Evolutionary conservation across 2,797 vertebrate genomes (phyloP).

Genomic region (Macrochelys suwanniensis): DNA sequence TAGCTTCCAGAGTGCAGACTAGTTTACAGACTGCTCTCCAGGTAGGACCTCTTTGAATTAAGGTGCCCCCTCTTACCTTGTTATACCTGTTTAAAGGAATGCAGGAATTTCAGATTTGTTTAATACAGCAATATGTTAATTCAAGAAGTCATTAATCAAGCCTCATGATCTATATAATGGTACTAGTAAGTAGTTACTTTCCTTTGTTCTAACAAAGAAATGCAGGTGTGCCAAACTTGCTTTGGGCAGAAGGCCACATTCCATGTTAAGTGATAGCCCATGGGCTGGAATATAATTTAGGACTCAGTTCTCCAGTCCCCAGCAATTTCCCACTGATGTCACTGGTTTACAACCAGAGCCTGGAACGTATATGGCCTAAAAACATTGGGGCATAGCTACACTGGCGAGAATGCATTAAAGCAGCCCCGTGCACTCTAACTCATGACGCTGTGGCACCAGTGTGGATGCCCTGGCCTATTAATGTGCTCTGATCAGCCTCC

Average conservation of each 20-base stretch:
- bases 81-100: background rate
- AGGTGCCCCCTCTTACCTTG: background rate
- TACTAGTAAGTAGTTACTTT: background rate
- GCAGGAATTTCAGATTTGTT: background rate
- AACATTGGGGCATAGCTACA: no score
- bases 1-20: background rate
- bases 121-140: background rate
- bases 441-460: no score
- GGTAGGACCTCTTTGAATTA: background rate
- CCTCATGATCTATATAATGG: background rate
- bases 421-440: no score
- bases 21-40: background rate
- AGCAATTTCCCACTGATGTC: background rate
- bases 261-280: background rate
- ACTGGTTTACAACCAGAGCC: background rate
- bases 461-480: no score
- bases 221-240: background rate
- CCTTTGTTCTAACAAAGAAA: background rate
- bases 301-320: background rate
- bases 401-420: no score
- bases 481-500: no score
- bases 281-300: background rate
- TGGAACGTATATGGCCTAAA: no score
- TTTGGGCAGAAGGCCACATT: background rate
- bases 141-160: background rate